Percentiles rank a stretch among this genome's conserved stretches.
Conservation (phyloP, 2,797 vertebrate species). For the Champsocephalus esox region DNA sequence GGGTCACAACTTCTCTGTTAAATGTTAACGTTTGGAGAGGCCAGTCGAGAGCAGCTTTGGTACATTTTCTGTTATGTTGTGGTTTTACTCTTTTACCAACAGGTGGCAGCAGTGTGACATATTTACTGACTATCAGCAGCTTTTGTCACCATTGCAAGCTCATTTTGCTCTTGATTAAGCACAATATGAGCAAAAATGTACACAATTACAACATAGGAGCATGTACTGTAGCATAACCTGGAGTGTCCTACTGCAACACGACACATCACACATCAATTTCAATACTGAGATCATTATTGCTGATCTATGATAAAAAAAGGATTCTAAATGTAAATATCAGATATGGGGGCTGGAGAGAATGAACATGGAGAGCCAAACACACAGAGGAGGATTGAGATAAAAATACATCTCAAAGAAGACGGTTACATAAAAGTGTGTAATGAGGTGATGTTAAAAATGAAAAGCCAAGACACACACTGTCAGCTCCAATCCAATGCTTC, state of each 20-base stretch:
- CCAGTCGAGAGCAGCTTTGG: too few relatives aligned
- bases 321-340: conserved; percentile 11
- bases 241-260: background rate
- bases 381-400: conserved; percentile 63
- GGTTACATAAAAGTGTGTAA: conserved; percentile 81
- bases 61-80: conserved; percentile 15
- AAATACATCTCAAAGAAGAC: conserved; percentile 78
- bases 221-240: background rate
- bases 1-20: background rate
- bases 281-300: background rate
- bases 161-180: conserved; percentile 15
- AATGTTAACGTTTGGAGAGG: background rate
- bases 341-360: conserved; percentile 11
- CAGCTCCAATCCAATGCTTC: conserved; percentile 64
- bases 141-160: background rate
- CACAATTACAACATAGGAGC: background rate
- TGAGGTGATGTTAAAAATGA: conserved; percentile 84
- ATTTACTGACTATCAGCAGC: background rate
- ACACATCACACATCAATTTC: background rate
- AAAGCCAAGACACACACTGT: conserved; percentile 76
- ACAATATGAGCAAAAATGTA: background rate
- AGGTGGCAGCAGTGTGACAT: conserved; percentile 69
- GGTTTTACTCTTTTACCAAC: conserved; percentile 35
- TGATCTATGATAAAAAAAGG: too few relatives aligned
- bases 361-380: conserved; percentile 27